Base-by-base conservation (phyloP, 1,140 invertebrate genomes). In the Dinothrombium tinctorium region DNA sequence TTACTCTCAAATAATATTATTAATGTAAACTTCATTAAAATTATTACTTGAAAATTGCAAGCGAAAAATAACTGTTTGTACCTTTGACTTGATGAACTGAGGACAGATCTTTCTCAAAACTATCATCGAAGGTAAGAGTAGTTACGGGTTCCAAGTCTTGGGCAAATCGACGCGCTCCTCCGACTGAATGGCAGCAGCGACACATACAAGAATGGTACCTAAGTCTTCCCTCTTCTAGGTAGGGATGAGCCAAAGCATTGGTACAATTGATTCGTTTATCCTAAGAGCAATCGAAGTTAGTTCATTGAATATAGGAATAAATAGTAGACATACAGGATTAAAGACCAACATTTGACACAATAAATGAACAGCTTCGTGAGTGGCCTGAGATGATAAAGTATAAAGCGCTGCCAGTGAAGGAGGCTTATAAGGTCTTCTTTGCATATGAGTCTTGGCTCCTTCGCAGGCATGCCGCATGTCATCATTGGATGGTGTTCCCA, bases 181-280 rank as follows among this genome's bases (percentile, higher is more conserved):
- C 67, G 25, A 69, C 69, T 42, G 69, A 72, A 9, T 41, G 40
- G 63, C 92, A 99, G 59, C 92, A 99, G 53, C 78, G 79, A 65
- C 92, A 99, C 92, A 99, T 99, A 59, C 92, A 98, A 31, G 90
- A 96, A 63, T 99, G 92, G 63, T 95, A 98, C 51, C 92, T 71
- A 47, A 98, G 68, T 49, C 92, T 69, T 36, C 92, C 92, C 60
- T 98, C 92, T 54, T 95, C 87, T 42, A 98, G 66, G 62, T 95
- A 98, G 11, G 86, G 83, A 67, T 95, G 89, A 43, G 78, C 75
- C 47, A 98, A 64, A 5, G 92, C 90, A 57, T 94, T 80, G 26
- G 79, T 73, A 33, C 94, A 84, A 6, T 74, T 78, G 55, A 95
- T 87, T 54, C 90, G 69, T 61, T 92, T 90, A 51, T 84, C 77